Base-by-base conservation (phyloP, 2,797 vertebrate genomes). In the Tapirus indicus region DNA sequence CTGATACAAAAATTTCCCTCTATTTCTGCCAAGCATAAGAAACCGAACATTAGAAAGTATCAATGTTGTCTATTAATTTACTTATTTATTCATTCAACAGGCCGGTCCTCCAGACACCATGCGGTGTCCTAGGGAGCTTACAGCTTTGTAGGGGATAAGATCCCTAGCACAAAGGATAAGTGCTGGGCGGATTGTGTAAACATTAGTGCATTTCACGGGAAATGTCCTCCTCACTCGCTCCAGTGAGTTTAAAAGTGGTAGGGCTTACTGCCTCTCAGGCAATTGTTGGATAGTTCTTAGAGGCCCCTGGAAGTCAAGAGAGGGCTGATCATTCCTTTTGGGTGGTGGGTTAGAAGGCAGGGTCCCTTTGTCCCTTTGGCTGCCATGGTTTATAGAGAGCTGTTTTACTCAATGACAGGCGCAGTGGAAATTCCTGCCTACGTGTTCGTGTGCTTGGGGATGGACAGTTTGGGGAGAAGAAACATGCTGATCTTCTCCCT, bases 351-450 rank as follows among this genome's bases (percentile, higher is more conserved):
- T 38, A 71, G n/a, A 69, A 64, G 56, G 38, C 2, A 4, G 60
- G 44, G 69, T 41, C 12, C 41, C 78, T 27, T n/a, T 20, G 38
- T 56, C 20, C 2, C 35, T 0, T 5, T 44, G 32, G 75, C 64
- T 27, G 60, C 38, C 21, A 20, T 74, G 84, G 52, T 77, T 98
- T 84, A 97, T 32, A 91, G n/a, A 29, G 0, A 83, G 78, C 89
- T 58, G 80, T 58, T 97, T 97, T 95, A 88, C 98, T 98, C 95
- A 86, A 92, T 97, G 95, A 89, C 98, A 99, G 99, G 99, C 98
- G 99, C 99, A 44, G 99, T 99, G 98, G 99, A 99, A 98, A 94
- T 99, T 88, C 99, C 99, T 68, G 99, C 99, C 47, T 99, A 99
- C 97, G 77, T 99, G 97, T 97, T 99, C 96, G 99, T 99, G 96